A percentile compares a stretch with the other conserved stretches of the same genome.
These are phyloP conservation scores for Papilio glaucus DNA, from an alignment of 1,140 invertebrate genomes.

Conservation along the genomic window DNA sequence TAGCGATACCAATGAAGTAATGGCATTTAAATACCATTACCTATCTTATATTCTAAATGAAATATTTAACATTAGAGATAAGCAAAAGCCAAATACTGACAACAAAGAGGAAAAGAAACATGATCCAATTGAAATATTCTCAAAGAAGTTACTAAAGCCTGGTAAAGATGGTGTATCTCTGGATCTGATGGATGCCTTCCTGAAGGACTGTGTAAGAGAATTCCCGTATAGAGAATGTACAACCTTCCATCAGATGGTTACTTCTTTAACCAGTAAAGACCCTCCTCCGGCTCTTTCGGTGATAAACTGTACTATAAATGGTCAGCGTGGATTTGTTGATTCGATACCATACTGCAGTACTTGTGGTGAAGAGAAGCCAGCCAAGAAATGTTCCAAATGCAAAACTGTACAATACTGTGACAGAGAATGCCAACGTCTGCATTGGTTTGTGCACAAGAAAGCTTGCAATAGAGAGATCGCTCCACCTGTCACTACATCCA, in stretches of 20 bases:
- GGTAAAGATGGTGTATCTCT: slow-evolving; percentile 89
- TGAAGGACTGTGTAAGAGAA: slow-evolving; percentile 92
- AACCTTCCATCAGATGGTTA: slow-evolving; percentile 93
- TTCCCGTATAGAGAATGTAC: slow-evolving; percentile 95
- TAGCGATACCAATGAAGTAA: slow-evolving; percentile 94
- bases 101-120: slow-evolving; percentile 84
- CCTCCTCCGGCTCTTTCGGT: slow-evolving; percentile 88
- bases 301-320: slow-evolving; percentile 94
- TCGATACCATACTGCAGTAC: slow-evolving; percentile 90
- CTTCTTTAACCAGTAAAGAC: slow-evolving; percentile 88
- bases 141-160: slow-evolving; percentile 90
- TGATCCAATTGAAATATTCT: slow-evolving; percentile 88
- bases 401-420: slow-evolving; percentile 97
- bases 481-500: slow-evolving; percentile 57
- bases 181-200: slow-evolving; percentile 91
- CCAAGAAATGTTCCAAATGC: slow-evolving; percentile 97
- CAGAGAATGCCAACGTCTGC: slow-evolving; percentile 95
- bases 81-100: slow-evolving; percentile 83
- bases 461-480: slow-evolving; percentile 86
- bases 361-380: slow-evolving; percentile 94
- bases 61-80: slow-evolving; percentile 87
- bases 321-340: slow-evolving; percentile 91
- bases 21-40: slow-evolving; percentile 96
- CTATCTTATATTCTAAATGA: slow-evolving; percentile 90
- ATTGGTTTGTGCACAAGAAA: slow-evolving; percentile 99